phyloP scores from a whole-genome alignment of 1,140 invertebrate species.

The Drosophila subpulchrella region DNA sequence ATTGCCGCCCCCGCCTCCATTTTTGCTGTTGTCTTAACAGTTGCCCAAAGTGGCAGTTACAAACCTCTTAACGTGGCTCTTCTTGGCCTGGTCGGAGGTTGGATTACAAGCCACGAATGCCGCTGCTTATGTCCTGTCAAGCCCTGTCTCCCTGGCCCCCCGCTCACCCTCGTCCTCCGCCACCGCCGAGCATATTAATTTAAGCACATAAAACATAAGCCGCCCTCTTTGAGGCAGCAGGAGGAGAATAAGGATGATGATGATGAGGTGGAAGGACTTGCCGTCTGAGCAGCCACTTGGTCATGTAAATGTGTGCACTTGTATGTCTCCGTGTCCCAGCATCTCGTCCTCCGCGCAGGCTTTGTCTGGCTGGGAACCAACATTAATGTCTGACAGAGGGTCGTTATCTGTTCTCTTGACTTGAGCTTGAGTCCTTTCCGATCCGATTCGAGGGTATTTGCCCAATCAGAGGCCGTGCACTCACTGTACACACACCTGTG shows the following conservation, averaged over 20 bases:
- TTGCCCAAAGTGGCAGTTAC: constrained; percentile 73
- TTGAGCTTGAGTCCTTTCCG: constrained; percentile 40
- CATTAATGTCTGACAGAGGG: constrained; percentile 45
- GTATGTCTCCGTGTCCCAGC: constrained; percentile 44
- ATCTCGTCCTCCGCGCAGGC: neutral
- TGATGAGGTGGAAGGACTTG: neutral
- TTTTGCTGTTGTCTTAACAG: constrained; percentile 42
- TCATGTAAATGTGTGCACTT: constrained; percentile 76
- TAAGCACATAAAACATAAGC: constrained; percentile 77
- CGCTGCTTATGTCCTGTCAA: constrained; percentile 38
- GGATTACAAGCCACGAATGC: constrained; percentile 48
- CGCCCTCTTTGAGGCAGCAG: constrained; percentile 2
- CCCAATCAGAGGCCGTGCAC: constrained; percentile 6
- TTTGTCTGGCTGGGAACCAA: constrained; percentile 22
- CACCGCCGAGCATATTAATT: constrained; percentile 67
- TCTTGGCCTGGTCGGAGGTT: constrained; percentile 19
- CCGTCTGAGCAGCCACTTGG: constrained; percentile 62
- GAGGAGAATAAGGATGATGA: neutral
- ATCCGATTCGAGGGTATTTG: constrained; percentile 12
- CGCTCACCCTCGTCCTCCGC: constrained; percentile 3
- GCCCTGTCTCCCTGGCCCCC: constrained; percentile 4
- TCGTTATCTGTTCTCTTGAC: constrained; percentile 77
- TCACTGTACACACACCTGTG: constrained; percentile 1
- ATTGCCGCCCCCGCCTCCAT: neutral
- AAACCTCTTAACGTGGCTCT: constrained; percentile 54